Base-by-base conservation (phyloP, 2,797 vertebrate species). In the Serranus cabrilla region DNA sequence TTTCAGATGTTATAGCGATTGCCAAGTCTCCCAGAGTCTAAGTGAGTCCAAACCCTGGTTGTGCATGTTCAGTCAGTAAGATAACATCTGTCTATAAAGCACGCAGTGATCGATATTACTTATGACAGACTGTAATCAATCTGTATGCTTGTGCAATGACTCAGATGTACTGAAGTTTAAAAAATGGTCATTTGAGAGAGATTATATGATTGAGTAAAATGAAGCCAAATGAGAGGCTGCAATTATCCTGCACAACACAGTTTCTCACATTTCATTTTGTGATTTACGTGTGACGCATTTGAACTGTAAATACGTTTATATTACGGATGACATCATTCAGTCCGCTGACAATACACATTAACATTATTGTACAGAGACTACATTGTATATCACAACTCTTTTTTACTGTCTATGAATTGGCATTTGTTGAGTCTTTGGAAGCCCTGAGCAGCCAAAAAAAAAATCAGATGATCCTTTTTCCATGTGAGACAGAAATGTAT, bases 1-100 rank as follows among this genome's bases (percentile, higher is more conserved):
- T 93, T 90, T 88, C 68, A 91, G 70, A 88, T 72, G 80, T 77
- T 78, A 47, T 2, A 73, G 57, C 1, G 51, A 81, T 83, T 87
- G 80, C 87, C 88, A 89, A 84, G 63, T 85, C 66, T 81, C 74
- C 16, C 40, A 60, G 47, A 83, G 56, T 71, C 43, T 18, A 72
- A 65, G 12, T 71, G 52, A 50, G 40, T 65, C 66, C 59, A 78
- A 83, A 76, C 31, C 50, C 13, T 20, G 60, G 51, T 69, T 78
- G 70, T 46, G 18, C 69, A 64, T 11, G 31, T 55, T 78, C 25
- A 56, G 75, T 59, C 56, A 52, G 12, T 16, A 50, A 78, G 76
- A 87, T 82, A 11, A 51, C 76, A 64, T 81, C 75, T 77, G 52
- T 58, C 69, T 66, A 37, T 68, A 54, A 68, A 76, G 25, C 57